Conservation (phyloP, 1,140 invertebrate species). For the Lamellibrachia luymesi region DNA sequence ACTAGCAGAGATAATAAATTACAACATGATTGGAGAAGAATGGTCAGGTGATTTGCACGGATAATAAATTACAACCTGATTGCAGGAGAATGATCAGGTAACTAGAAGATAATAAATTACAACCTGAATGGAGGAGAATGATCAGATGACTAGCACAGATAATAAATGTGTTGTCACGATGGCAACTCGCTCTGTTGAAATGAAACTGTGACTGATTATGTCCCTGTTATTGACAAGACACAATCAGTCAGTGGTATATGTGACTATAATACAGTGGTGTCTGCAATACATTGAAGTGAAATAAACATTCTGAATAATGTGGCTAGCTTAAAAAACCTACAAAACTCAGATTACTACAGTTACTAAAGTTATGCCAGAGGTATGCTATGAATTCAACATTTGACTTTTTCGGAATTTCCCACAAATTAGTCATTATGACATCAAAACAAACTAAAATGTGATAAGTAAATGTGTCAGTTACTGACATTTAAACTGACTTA, state of each 20-base stretch:
- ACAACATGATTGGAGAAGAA: slow-evolving; percentile 12
- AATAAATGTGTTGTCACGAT: slow-evolving; percentile 81
- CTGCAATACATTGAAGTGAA: too few species aligned
- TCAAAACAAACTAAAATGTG: too few species aligned
- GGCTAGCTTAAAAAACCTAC: too few species aligned
- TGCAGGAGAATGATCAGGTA: slow-evolving; percentile 32
- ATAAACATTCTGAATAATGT: too few species aligned
- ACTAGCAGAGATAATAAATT: neutral
- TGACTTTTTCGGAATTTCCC: too few species aligned
- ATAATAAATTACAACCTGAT: slow-evolving; percentile 46
- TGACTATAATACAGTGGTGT: too few species aligned
- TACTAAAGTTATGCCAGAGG: too few species aligned
- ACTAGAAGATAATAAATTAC: neutral
- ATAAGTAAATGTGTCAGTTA: too few species aligned
- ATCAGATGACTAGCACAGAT: neutral
- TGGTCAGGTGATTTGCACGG: neutral
- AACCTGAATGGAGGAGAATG: neutral
- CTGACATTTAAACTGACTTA: neutral
- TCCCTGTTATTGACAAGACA: slow-evolving; percentile 58
- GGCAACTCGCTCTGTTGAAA: slow-evolving; percentile 67
- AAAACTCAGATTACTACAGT: too few species aligned
- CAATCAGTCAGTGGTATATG: neutral
- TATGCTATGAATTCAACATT: too few species aligned
- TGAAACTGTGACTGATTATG: slow-evolving; percentile 64
- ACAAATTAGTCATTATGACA: too few species aligned